These are phyloP conservation scores for Nymphicus hollandicus DNA, from an alignment of 2,113 vertebrate species.

Conservation along the genomic window DNA sequence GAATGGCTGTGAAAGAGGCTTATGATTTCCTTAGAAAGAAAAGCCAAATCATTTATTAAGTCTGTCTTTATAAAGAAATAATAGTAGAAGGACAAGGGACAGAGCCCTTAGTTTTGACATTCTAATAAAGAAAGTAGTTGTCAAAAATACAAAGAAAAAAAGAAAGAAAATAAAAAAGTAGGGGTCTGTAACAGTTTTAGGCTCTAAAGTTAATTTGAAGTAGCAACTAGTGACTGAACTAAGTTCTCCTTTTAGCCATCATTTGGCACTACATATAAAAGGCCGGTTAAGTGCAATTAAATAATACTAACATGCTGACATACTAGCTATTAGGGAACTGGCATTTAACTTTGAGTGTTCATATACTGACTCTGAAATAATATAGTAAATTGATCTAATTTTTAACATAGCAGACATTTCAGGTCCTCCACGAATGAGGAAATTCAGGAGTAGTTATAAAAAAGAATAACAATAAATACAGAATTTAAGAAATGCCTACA, in stretches of 20 bases:
- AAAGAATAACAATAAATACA: not conserved
- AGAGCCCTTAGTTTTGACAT: not conserved
- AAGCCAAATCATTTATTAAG: slow-evolving; percentile 28
- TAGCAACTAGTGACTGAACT: not conserved
- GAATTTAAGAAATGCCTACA: not conserved
- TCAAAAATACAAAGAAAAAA: not conserved
- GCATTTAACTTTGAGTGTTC: not conserved
- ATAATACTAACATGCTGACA: not conserved
- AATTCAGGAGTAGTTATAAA: not conserved
- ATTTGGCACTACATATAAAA: not conserved
- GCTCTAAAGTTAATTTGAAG: not conserved
- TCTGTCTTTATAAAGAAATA: not conserved
- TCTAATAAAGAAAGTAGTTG: not conserved
- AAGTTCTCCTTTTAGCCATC: not conserved
- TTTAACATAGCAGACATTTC: not conserved
- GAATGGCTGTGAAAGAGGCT: slow-evolving; percentile 22
- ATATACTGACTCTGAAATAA: not conserved
- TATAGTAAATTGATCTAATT: not conserved
- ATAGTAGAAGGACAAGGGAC: not conserved
- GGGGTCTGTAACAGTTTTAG: not conserved
- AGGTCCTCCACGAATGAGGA: not conserved
- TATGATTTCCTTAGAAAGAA: slow-evolving; percentile 17
- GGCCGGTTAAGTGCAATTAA: not conserved
- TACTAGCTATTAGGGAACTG: not conserved
- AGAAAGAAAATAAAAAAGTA: not conserved